Evolutionary conservation across 2,113 vertebrate species (phyloP).

Genomic region (Lamprologus lemairii): DNA sequence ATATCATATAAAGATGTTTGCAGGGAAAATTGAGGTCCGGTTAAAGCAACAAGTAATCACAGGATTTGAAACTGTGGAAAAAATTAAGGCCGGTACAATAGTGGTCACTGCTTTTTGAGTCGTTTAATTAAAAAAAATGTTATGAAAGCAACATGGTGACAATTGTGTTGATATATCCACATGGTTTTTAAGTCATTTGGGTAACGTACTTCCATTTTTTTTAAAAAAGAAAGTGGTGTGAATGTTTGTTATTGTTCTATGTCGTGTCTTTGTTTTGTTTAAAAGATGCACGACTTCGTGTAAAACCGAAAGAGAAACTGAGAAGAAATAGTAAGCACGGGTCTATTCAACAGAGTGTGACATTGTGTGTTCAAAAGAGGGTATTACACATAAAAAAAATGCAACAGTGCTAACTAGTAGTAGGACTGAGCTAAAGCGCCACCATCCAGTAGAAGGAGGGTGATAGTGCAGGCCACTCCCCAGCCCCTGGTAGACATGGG

Average conservation of each 20-base stretch:
- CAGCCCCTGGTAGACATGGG: not conserved
- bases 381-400: not conserved
- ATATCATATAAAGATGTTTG: not conserved
- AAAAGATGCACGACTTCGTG: rapidly evolving
- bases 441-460: not conserved
- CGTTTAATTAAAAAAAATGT: not conserved
- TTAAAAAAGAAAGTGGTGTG: not conserved
- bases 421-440: not conserved
- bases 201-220: not conserved
- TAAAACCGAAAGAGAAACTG: not conserved
- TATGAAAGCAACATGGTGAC: not conserved
- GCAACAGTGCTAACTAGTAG: not conserved
- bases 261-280: not conserved
- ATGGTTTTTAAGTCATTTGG: not conserved
- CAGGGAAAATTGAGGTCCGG: not conserved
- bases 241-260: not conserved
- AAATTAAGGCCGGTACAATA: not conserved
- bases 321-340: not conserved
- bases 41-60: not conserved
- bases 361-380: not conserved
- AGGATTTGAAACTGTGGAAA: not conserved
- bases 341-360: not conserved
- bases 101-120: not conserved
- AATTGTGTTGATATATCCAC: not conserved
- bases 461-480: not conserved